Evolutionary conservation across 2,113 vertebrate species (phyloP).

Genomic region (Baryphthengus martii): DNA sequence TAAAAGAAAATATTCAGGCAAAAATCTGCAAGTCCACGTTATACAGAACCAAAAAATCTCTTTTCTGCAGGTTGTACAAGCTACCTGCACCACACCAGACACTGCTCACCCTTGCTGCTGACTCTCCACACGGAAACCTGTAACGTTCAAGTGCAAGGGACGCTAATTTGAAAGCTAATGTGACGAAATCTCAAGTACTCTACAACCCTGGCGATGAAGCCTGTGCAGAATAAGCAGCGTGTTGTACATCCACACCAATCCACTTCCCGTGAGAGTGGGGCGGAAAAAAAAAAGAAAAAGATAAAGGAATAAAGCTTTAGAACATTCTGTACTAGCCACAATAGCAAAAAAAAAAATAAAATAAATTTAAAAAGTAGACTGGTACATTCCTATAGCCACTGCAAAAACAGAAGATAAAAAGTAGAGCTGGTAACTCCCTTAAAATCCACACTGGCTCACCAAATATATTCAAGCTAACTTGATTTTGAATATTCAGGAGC

Average conservation of each 20-base stretch:
- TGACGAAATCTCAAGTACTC: background rate
- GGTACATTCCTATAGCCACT: background rate
- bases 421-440: background rate
- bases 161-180: background rate
- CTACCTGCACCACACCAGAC: background rate
- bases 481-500: background rate
- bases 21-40: background rate
- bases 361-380: background rate
- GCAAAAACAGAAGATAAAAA: background rate
- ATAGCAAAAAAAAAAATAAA: background rate
- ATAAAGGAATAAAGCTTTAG: background rate
- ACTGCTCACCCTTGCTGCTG: fast-evolving
- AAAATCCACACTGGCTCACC: background rate
- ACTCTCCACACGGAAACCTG: background rate
- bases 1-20: background rate
- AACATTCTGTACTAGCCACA: background rate
- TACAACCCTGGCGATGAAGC: background rate
- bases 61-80: background rate
- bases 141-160: background rate
- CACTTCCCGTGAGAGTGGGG: background rate
- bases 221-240: background rate
- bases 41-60: background rate
- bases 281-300: background rate
- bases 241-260: background rate
- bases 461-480: background rate